Evolutionary conservation across 2,113 vertebrate genomes (phyloP).

Genomic region (Callaeas wilsoni): DNA sequence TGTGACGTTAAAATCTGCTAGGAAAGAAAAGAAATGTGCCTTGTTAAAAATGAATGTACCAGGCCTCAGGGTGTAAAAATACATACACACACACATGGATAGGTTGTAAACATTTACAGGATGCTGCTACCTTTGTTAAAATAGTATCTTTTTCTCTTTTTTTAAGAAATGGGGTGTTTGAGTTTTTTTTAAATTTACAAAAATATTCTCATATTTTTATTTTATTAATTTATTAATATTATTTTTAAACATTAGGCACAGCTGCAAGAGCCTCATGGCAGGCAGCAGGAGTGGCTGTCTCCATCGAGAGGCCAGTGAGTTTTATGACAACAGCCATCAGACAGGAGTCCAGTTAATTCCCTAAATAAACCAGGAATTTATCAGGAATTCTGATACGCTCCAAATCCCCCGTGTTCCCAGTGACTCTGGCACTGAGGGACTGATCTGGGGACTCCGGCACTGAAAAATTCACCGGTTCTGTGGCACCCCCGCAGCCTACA

Average conservation of each 20-base stretch:
- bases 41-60: neutral
- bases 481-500: neutral
- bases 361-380: neutral
- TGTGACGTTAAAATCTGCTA: rapidly evolving
- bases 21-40: rapidly evolving
- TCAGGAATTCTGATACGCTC: neutral
- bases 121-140: neutral
- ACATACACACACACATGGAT: neutral
- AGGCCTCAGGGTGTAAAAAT: neutral
- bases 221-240: too few species aligned
- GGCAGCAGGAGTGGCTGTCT: neutral
- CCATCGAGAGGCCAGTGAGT: neutral
- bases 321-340: neutral
- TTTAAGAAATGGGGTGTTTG: neutral
- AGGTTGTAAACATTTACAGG: neutral
- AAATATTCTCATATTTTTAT: too few species aligned
- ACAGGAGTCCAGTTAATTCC: neutral
- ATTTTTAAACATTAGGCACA: neutral
- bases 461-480: neutral
- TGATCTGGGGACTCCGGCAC: neutral
- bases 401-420: neutral
- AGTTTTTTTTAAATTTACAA: neutral
- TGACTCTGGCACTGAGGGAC: neutral
- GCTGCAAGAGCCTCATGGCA: neutral
- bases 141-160: neutral